These are phyloP conservation scores for Caprella mutica DNA, from an alignment of 2,888 invertebrate species.

Conservation along the genomic window DNA sequence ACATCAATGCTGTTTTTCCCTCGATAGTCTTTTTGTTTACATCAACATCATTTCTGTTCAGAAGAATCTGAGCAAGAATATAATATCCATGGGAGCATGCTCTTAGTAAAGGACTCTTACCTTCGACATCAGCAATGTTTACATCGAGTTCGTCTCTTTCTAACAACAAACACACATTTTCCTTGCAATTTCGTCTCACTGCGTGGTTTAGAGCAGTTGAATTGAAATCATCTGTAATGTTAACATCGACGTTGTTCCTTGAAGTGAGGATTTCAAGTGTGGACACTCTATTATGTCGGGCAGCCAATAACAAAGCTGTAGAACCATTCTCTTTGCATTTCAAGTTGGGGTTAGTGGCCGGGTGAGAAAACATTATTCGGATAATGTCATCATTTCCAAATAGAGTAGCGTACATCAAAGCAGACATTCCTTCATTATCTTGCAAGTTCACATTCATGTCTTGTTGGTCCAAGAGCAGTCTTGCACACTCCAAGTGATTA, in stretches of 20 bases:
- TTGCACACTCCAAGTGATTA: constrained; percentile 20
- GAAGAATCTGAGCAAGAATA: constrained; percentile 27
- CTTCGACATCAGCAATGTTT: constrained; percentile 29
- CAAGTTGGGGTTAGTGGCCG: constrained; percentile 27
- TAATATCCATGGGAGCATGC: constrained; percentile 27
- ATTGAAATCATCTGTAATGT: constrained; percentile 24
- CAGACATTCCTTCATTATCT: constrained; percentile 23
- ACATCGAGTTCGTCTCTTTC: constrained; percentile 22
- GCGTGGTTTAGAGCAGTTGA: constrained; percentile 20
- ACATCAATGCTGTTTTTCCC: constrained; percentile 30
- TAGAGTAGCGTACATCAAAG: constrained; percentile 26
- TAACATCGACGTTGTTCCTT: constrained; percentile 22
- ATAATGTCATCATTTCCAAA: constrained; percentile 29
- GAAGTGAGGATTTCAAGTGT: constrained; percentile 19
- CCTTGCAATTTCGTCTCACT: constrained; percentile 14
- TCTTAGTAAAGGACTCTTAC: constrained; percentile 29
- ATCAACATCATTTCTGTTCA: constrained; percentile 24
- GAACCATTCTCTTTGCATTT: constrained; percentile 21
- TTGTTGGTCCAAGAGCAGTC: constrained; percentile 26
- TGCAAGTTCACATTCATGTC: constrained; percentile 23
- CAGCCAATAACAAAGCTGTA: constrained; percentile 25
- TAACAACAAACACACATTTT: constrained; percentile 18
- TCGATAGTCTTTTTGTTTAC: constrained; percentile 26
- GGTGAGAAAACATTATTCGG: constrained; percentile 29
- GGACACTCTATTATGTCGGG: constrained; percentile 10